Evolutionary conservation across 2,113 vertebrate species (phyloP).

Genomic region (Tragelaphus imberbis): DNA sequence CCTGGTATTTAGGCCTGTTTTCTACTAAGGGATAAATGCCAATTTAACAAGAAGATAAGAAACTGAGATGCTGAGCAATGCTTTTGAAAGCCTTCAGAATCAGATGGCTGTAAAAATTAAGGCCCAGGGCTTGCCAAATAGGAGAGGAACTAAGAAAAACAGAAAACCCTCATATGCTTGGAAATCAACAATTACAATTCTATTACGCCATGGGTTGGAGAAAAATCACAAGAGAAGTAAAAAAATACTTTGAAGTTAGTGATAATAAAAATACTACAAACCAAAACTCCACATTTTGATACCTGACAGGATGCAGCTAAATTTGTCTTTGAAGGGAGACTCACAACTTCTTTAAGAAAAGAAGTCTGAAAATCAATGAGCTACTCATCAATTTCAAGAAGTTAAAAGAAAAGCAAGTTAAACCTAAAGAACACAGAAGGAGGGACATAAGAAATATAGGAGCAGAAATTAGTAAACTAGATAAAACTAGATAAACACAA

Average conservation of each 20-base stretch:
- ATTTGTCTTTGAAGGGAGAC: background rate
- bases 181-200: background rate
- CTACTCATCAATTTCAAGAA: background rate
- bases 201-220: background rate
- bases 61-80: background rate
- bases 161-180: background rate
- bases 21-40: background rate
- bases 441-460: background rate
- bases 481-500: background rate
- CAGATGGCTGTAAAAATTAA: background rate
- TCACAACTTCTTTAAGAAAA: background rate
- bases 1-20: background rate
- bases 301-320: background rate
- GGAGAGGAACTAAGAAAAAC: background rate
- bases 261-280: background rate
- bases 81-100: background rate
- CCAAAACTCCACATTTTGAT: background rate
- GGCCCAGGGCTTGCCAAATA: background rate
- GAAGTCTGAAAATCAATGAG: background rate
- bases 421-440: background rate
- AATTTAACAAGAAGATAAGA: background rate
- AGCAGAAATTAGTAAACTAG: background rate
- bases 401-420: background rate
- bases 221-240: background rate
- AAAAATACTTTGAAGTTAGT: background rate